phyloP scores from a whole-genome alignment of 2,888 invertebrate species.

The Drosophila imparisetae region DNA sequence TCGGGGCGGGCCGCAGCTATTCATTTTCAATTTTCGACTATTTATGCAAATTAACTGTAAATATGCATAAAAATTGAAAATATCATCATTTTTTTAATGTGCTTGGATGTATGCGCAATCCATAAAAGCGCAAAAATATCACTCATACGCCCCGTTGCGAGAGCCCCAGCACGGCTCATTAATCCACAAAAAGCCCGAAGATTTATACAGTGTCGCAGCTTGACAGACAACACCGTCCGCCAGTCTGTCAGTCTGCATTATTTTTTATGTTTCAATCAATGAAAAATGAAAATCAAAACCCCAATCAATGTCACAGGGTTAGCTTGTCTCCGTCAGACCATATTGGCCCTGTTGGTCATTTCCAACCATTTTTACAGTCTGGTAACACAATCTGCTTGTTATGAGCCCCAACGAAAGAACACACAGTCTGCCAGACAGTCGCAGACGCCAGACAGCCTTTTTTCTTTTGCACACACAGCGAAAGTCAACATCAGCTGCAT shows the following conservation, averaged over 20 bases:
- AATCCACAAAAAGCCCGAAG: conserved; percentile 42
- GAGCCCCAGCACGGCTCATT: conserved; percentile 66
- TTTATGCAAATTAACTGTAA: conserved; percentile 75
- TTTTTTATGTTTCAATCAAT: conserved; percentile 78
- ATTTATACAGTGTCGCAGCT: conserved; percentile 37
- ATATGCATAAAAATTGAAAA: conserved; percentile 78
- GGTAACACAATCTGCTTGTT: conserved; percentile 74
- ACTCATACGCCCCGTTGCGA: conserved; percentile 75
- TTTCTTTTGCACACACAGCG: conserved; percentile 23
- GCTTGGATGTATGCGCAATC: conserved; percentile 20
- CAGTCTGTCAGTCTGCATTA: conserved; percentile 19
- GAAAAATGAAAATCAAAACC: conserved; percentile 77
- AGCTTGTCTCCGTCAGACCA: conserved; percentile 2
- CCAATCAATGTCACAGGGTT: conserved; percentile 74
- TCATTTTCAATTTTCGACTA: conserved; percentile 79
- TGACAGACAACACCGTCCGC: conserved; percentile 26
- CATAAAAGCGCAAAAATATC: conserved; percentile 74
- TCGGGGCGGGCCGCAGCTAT: conserved; percentile 43
- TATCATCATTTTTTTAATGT: conserved; percentile 64
- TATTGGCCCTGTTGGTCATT: conserved; percentile 33
- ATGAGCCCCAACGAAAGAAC: conserved; percentile 43
- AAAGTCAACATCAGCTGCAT: conserved; percentile 46
- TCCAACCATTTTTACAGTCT: conserved; percentile 70
- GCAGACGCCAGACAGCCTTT: background rate
- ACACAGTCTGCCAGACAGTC: conserved; percentile 11